Base-by-base conservation (phyloP, 30 jellyfish, hydroid and myxozoan genomes). In the Turritopsis rubra region DNA sequence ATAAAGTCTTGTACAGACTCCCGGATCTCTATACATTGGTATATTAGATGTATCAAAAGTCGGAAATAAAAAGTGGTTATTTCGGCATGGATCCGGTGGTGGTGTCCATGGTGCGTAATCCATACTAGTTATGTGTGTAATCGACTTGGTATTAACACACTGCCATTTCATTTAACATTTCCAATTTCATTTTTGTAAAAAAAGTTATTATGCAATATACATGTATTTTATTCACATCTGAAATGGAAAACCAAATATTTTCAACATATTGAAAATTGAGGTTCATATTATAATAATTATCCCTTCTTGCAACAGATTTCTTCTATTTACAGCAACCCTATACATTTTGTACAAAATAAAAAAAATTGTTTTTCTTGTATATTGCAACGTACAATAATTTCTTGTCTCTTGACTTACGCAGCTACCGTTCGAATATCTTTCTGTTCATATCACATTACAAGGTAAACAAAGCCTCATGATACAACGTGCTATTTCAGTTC, bases 51-150 rank as follows among this genome's bases (percentile, higher is more conserved):
- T 41, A 41, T 13, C 60, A 41, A 41, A 41, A 3, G 77, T 27
- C 30, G 77, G 77, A 68, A 68, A 68, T 7, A 68, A 9, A 19
- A 68, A 68, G 19, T 68, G 77, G 19, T 68, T 68, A 68, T 68
- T 68, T 27, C 77, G 16, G 30, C 30, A 9, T 0, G 77, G 77
- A 68, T 68, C 77, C 9, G 77, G 77, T 68, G 77, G 77, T 9
- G 77, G 77, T 23, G 77, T n/a, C 77, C 77, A 68, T 27, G 77
- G 77, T 68, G 77, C 28, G 30, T 68, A 68, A 41, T 41, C 60
- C 60, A 41, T 41, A 13, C 60, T 41, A 3, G 60, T 41, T 13
- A 41, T 41, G 13, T 41, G 13, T 41, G 13, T 13, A 41, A 41
- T 41, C 60, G 13, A 41, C 60, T 41, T 41, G 60, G 60, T 41